phyloP scores from a whole-genome alignment of 2,888 invertebrate genomes.

The Polymixis flavicincta region DNA sequence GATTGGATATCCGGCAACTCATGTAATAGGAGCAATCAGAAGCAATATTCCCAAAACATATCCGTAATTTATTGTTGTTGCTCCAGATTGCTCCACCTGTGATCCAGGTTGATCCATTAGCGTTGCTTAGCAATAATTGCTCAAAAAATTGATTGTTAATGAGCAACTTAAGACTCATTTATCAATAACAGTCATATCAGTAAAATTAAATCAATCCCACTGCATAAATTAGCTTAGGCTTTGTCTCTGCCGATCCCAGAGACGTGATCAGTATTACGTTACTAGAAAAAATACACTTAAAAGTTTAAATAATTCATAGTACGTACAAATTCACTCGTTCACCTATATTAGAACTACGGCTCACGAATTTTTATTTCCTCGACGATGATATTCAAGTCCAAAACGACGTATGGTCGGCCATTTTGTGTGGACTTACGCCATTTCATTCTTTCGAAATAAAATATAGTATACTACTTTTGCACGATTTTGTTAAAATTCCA shows the following conservation, averaged over 20 bases:
- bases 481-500: conserved; percentile 37
- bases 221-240: background rate
- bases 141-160: too few relatives aligned
- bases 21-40: too few relatives aligned
- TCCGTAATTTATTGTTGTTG: too few relatives aligned
- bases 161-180: too few relatives aligned
- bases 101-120: too few relatives aligned
- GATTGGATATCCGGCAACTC: too few relatives aligned
- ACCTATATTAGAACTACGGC: conserved; percentile 59
- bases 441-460: conserved; percentile 64
- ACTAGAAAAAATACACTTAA: background rate
- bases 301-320: conserved; percentile 49
- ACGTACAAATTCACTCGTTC: conserved; percentile 56
- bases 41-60: too few relatives aligned
- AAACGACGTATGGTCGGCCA: conserved; percentile 53
- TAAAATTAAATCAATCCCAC: background rate
- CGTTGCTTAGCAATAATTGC: too few relatives aligned
- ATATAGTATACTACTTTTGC: conserved; percentile 87
- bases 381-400: conserved; percentile 37
- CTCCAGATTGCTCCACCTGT: too few relatives aligned
- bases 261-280: conserved; percentile 14
- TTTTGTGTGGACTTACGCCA: conserved; percentile 65
- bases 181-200: background rate
- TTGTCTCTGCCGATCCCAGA: background rate
- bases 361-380: conserved; percentile 53